Percentiles rank a stretch among this genome's conserved stretches.
These are phyloP conservation scores for Montipora capitata DNA, from an alignment of 92 coral and sea anemone genomes.

Conservation along the genomic window DNA sequence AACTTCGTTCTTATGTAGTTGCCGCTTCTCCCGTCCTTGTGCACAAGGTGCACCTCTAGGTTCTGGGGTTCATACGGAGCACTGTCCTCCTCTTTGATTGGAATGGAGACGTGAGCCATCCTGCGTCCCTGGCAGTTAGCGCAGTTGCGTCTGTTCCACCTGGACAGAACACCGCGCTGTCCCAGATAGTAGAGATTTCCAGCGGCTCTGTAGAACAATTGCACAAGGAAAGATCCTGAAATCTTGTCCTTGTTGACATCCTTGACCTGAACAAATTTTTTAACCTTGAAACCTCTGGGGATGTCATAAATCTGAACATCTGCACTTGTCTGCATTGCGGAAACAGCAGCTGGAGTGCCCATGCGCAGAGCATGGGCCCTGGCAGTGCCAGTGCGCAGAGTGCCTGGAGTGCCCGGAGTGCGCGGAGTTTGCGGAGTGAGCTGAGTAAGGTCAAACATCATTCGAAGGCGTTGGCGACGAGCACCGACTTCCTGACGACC, in stretches of 20 bases:
- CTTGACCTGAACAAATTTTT: conserved; percentile 28
- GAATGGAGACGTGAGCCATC: conserved; percentile 44
- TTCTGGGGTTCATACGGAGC: conserved; percentile 33
- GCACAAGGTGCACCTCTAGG: conserved; percentile 39
- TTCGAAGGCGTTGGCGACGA: conserved; percentile 19
- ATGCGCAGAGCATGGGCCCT: too few species aligned
- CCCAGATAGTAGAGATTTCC: conserved; percentile 35
- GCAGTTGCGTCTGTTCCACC: conserved; percentile 47
- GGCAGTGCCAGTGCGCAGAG: too few species aligned
- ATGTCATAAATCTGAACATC: neutral
- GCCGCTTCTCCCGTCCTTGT: conserved; percentile 31
- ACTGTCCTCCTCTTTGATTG: neutral
- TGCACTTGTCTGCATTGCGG: neutral
- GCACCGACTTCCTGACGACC: neutral
- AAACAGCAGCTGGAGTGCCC: neutral
- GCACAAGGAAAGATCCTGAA: conserved; percentile 50
- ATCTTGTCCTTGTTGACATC: conserved; percentile 36
- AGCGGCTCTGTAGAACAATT: conserved; percentile 29
- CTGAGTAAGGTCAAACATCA: conserved; percentile 36
- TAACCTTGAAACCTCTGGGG: neutral
- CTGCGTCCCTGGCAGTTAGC: conserved; percentile 44
- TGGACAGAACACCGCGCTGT: conserved; percentile 44
- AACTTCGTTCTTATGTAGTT: neutral
- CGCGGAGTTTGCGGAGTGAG: too few species aligned
- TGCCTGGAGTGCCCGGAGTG: neutral